Evolutionary conservation across 1,140 invertebrate species (phyloP).

Genomic region (Achroia grisella): DNA sequence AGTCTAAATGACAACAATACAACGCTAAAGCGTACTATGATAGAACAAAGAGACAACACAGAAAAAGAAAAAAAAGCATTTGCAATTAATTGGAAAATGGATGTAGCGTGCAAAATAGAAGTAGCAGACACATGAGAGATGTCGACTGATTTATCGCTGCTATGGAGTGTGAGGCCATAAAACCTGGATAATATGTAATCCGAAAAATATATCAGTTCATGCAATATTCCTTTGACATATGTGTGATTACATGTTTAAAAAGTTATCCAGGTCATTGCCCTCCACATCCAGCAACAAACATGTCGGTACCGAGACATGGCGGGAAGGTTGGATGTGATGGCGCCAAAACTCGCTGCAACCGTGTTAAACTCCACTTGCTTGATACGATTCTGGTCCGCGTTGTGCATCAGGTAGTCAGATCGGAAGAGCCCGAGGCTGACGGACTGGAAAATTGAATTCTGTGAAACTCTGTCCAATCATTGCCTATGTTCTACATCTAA

Average conservation of each 20-base stretch:
- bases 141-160: slow-evolving; percentile 50
- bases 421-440: slow-evolving; percentile 79
- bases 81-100: slow-evolving; percentile 24
- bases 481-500: background rate
- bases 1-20: too few relatives aligned
- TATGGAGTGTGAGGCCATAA: slow-evolving; percentile 12
- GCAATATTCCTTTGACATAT: background rate
- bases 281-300: slow-evolving; percentile 13
- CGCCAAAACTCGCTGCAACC: slow-evolving; percentile 82
- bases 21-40: slow-evolving; percentile 3
- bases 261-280: slow-evolving; percentile 5
- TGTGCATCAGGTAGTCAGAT: slow-evolving; percentile 85
- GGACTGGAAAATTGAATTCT: slow-evolving; percentile 50
- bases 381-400: slow-evolving; percentile 74
- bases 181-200: slow-evolving; percentile 12
- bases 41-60: slow-evolving; percentile 15
- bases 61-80: slow-evolving; percentile 19
- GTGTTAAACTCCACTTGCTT: slow-evolving; percentile 87
- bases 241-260: background rate
- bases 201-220: background rate
- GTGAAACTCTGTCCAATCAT: slow-evolving; percentile 17
- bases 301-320: slow-evolving; percentile 79
- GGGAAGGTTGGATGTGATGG: slow-evolving; percentile 75
- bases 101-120: slow-evolving; percentile 48
- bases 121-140: slow-evolving; percentile 70